Base-by-base conservation (phyloP, 2,888 invertebrate species). In the Chloromyia formosa region DNA sequence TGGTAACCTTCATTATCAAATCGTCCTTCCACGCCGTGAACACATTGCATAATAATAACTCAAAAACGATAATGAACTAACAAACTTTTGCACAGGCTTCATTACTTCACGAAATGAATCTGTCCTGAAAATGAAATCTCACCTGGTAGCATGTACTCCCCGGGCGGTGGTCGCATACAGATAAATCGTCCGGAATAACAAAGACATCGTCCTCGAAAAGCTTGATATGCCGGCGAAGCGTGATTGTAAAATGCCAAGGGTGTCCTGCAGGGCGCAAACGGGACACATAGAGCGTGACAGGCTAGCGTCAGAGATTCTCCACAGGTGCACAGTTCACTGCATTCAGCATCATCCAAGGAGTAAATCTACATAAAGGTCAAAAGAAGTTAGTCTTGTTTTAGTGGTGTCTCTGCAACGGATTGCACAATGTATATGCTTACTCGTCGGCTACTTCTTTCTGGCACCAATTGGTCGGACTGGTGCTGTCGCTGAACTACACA, bases 121-220 rank as follows among this genome's bases (percentile, higher is more conserved):
- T 35, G 27, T 35, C 27, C 27, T 2, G 2, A 35, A 35, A 35
- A 35, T 35, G 27, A 35, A 35, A 35, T 35, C 27, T 82, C 75
- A 85, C 85, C 85, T 80, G 85, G 85, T 77, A 85, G 79, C 75
- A 81, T 80, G 79, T 86, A 86, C 82, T 88, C 87, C 88, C 90
- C 90, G 77, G 90, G 90, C 77, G 90, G 88, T 74, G 95, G 95
- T 81, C 94, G 90, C 93, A 95, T 94, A 87, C 95, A 95, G 86
- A 95, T 95, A 86, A 96, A 95, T 78, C 93, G 91, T 45, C 95
- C 95, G 22, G 94, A 94, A 87, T 95, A 95, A 86, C 95, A 96
- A 80, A 95, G 90, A 86, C 96, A 96, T 76, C 94, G 90, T 54
- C 95, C 95, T 54, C 95, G 89, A 84, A 92, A 94, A 9, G 95